Evolutionary conservation across 2,113 vertebrate genomes (phyloP), one percentile per base, ranked within the genome.

Genomic region (Microcebus murinus): DNA sequence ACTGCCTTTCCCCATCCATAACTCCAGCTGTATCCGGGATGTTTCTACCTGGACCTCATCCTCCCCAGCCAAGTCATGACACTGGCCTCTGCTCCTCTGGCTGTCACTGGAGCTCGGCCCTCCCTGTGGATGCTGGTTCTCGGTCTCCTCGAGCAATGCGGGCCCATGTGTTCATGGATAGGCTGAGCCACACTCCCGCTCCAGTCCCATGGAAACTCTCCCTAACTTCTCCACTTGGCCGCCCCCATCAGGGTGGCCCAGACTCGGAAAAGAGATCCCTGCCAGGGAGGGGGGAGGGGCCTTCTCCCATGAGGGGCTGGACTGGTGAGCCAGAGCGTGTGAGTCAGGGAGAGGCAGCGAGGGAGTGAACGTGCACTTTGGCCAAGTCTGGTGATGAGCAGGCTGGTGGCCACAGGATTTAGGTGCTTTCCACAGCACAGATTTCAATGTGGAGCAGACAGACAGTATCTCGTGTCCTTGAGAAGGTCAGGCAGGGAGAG

Each of bases 391-490:
- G 36, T 39, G 1, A 36, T 76, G 15, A 63, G 31, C 42, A 68
- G 6, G 14, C 59, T 8, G 20, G 52, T 27, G 23, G 29, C 2
- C 6, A 1, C 8, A 55, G n/a, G 45, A 20, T 27, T 55, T 17
- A 45, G 20, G 6, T 36, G 15, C n/a, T 61, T 68, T 68, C 39
- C 20, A 61, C 34, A 20, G 27, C 25, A 39, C 11, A 45, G 23
- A 84, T 25, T n/a, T 68, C 77, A 80, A 2, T 1, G 12, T 91
- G 77, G 27, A 68, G 48, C 29, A 4, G 25, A 63, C 9, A 7
- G 39, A 65, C 1, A 65, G 14, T 3, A 13, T 7, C 15, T 3
- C 5, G 29, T 17, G 29, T 25, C 29, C 25, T 5, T 3, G 2
- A 59, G 85, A 70, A 42, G 29, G 14, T 25, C 73, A 70, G 4